phyloP scores from a whole-genome alignment of 2,888 invertebrate genomes.

The Melanchra persicariae region DNA sequence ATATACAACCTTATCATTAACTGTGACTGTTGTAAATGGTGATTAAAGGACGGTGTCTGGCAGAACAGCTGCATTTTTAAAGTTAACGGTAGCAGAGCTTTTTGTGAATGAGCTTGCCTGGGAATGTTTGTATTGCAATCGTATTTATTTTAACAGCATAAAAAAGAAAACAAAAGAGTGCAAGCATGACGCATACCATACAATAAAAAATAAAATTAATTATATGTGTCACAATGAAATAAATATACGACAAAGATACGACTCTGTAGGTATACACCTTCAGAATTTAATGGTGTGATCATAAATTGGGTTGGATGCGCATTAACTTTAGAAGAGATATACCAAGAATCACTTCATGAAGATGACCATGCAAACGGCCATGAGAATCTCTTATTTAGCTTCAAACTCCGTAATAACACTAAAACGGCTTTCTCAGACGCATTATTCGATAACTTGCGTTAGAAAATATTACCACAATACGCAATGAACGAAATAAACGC shows the following conservation, averaged over 20 bases:
- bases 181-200: too few species aligned
- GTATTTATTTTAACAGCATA: too few species aligned
- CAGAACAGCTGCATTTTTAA: not conserved
- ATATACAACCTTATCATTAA: slow-evolving; percentile 11
- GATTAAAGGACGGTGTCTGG: not conserved
- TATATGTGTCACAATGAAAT: too few species aligned
- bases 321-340: not conserved
- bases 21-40: not conserved
- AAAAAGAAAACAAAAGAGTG: too few species aligned
- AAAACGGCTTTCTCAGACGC: slow-evolving; percentile 17
- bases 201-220: too few species aligned
- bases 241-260: not conserved
- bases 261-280: too few species aligned
- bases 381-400: not conserved
- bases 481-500: slow-evolving; percentile 30
- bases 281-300: not conserved
- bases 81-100: not conserved
- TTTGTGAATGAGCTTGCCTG: not conserved
- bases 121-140: not conserved
- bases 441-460: slow-evolving; percentile 14
- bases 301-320: too few species aligned
- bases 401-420: not conserved
- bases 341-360: not conserved
- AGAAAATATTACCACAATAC: slow-evolving; percentile 31
- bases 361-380: not conserved